Evolutionary conservation across 2,113 vertebrate species (phyloP).

Genomic region (Tupaia chinensis): DNA sequence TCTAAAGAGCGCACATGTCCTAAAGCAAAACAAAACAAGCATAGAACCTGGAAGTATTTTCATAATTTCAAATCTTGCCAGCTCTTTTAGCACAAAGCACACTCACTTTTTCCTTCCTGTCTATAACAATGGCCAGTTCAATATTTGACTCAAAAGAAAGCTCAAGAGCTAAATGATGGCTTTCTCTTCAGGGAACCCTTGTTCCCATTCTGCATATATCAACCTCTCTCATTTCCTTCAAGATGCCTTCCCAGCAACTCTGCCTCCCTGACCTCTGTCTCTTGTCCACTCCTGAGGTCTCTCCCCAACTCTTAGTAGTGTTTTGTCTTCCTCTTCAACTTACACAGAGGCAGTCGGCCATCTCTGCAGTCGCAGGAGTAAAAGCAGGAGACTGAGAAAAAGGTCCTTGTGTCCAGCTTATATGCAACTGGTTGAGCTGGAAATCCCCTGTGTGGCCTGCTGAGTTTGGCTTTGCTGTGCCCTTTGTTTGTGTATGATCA

Average conservation of each 20-base stretch:
- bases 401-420: neutral
- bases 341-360: constrained; percentile 14
- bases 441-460: neutral
- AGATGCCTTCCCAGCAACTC: neutral
- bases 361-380: neutral
- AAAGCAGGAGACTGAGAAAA: neutral
- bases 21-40: too few species aligned
- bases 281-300: neutral
- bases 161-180: neutral
- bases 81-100: neutral
- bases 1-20: too few species aligned
- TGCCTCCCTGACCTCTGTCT: neutral
- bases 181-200: neutral
- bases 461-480: neutral
- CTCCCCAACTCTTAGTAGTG: too few species aligned
- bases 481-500: neutral
- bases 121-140: neutral
- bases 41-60: too few species aligned
- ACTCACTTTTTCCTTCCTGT: neutral
- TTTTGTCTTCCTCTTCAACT: neutral
- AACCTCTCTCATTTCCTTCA: neutral
- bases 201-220: neutral
- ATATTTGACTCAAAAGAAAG: neutral
- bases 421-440: rapidly evolving
- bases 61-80: too few species aligned